A percentile compares a stretch with the other conserved stretches of the same genome.
phyloP scores from a whole-genome alignment of 2,113 vertebrate species.

The Rhynchomys soricoides region DNA sequence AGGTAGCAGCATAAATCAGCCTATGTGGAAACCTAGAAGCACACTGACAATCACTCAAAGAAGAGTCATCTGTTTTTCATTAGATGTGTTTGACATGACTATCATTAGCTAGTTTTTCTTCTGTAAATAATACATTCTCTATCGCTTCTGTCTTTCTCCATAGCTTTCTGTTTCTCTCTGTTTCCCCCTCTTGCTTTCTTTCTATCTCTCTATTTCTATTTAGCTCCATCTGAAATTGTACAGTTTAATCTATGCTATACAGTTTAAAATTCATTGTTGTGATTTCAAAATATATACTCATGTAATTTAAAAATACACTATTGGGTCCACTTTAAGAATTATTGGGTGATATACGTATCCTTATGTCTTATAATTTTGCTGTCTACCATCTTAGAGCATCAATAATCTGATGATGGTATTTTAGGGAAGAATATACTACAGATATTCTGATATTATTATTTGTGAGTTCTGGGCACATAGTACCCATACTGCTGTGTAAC shows the following conservation, averaged over 20 bases:
- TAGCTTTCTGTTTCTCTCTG: accelerated
- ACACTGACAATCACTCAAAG: accelerated
- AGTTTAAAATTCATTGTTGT: background rate
- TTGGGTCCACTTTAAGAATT: background rate
- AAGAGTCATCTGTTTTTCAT: accelerated
- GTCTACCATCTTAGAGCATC: background rate
- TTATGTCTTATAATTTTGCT: background rate
- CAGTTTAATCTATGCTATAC: background rate
- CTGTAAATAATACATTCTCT: background rate
- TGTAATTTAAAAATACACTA: background rate
- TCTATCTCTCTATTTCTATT: background rate
- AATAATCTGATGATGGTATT: background rate
- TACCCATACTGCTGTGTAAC: background rate
- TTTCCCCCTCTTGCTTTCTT: background rate
- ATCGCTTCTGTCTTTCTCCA: background rate
- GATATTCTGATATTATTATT: background rate
- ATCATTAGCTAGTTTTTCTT: background rate
- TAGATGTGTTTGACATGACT: background rate
- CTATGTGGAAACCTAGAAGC: background rate
- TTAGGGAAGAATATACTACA: too few species aligned
- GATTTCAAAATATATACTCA: background rate
- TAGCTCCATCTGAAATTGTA: background rate
- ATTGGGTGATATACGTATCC: too few species aligned
- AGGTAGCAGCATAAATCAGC: accelerated
- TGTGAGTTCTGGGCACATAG: background rate